Percentiles rank a stretch among this genome's conserved stretches.
Evolutionary conservation across 2,797 vertebrate genomes (phyloP).

Genomic region (Eremophila alpestris): DNA sequence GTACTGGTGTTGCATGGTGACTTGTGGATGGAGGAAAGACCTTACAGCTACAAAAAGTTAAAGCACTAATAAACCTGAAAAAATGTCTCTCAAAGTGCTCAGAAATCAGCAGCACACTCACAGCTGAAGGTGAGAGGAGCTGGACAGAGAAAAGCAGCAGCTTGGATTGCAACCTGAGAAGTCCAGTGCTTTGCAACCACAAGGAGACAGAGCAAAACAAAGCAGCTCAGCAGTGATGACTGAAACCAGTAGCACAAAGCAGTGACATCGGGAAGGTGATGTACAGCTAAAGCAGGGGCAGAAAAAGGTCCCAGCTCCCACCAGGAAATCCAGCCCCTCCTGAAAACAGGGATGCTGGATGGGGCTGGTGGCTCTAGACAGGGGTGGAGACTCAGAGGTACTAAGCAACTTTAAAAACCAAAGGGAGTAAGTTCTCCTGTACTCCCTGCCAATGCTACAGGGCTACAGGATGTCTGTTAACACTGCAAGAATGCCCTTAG

Average conservation of each 20-base stretch:
- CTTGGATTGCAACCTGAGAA: background rate
- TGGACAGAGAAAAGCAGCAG: background rate
- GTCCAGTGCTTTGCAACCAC: background rate
- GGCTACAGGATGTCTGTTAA: background rate
- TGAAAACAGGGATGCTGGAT: background rate
- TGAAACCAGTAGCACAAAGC: background rate
- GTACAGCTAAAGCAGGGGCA: background rate
- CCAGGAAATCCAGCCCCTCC: background rate
- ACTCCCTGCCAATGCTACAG: background rate
- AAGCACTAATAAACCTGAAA: background rate
- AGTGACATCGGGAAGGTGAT: background rate
- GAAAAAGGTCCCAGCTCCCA: background rate
- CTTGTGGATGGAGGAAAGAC: background rate
- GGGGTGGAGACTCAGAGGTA: fast-evolving
- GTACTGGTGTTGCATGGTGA: fast-evolving
- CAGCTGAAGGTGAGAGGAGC: background rate
- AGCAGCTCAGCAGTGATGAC: background rate
- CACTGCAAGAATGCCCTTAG: background rate
- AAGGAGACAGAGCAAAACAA: background rate
- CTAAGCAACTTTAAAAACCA: background rate
- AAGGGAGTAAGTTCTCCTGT: background rate
- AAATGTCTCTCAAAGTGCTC: background rate
- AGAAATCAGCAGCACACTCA: background rate
- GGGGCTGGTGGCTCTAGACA: background rate
- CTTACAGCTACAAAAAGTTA: background rate